Evolutionary conservation across 92 coral and sea anemone genomes (phyloP).

Genomic region (Siderastrea siderea): DNA sequence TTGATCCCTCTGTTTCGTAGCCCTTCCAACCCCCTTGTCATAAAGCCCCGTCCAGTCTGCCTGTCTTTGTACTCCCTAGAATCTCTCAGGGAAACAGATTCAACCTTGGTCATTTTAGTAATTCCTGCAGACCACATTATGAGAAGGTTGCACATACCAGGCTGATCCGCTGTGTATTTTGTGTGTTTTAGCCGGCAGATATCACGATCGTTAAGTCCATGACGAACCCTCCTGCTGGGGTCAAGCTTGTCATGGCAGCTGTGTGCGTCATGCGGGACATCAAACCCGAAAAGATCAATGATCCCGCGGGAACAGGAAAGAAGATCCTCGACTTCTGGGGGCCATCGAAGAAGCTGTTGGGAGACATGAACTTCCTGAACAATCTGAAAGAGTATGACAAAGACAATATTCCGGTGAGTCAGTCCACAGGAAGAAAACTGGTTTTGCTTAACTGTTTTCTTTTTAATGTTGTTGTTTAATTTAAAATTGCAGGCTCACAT

Average conservation of each 20-base stretch:
- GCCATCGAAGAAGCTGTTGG: conserved; percentile 96
- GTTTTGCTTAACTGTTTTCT: neutral
- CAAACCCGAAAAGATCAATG: conserved; percentile 96
- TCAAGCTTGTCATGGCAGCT: conserved; percentile 99
- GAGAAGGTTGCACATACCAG: too few species aligned
- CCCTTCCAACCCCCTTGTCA: too few species aligned
- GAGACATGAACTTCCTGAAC: conserved; percentile 96
- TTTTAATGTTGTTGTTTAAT: neutral
- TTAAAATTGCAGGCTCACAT: conserved; percentile 74
- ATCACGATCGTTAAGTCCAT: conserved; percentile 98
- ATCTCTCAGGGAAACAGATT: too few species aligned
- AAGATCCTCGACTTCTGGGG: conserved; percentile 99
- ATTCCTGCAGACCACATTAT: neutral
- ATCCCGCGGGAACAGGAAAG: conserved; percentile 98
- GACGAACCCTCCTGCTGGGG: conserved; percentile 99
- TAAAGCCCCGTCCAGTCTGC: too few species aligned
- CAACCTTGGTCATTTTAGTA: neutral
- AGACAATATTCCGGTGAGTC: conserved; percentile 94
- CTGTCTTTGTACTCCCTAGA: too few species aligned
- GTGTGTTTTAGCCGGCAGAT: conserved; percentile 89
- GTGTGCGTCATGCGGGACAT: conserved; percentile 98
- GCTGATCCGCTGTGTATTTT: neutral
- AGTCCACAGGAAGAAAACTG: neutral
- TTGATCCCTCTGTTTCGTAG: too few species aligned
- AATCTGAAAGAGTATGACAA: conserved; percentile 95